These are phyloP conservation scores for Conistra vaccinii DNA, from an alignment of 2,888 invertebrate species.

Conservation along the genomic window DNA sequence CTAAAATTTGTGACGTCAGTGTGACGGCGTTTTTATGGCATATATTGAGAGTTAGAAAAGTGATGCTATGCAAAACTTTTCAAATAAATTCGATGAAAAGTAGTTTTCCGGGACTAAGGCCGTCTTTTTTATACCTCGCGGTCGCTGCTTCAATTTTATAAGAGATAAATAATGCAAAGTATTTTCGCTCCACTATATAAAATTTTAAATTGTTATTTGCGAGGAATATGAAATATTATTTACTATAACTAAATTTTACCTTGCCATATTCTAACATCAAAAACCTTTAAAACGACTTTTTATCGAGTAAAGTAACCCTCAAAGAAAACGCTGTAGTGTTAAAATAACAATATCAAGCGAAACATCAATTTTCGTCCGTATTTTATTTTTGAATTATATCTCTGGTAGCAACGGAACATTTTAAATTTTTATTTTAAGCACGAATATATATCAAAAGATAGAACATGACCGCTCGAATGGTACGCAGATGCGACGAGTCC, in stretches of 20 bases:
- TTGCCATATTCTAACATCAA: constrained; percentile 30
- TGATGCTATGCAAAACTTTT: constrained; percentile 13
- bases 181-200: constrained; percentile 19
- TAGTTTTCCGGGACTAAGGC: background rate
- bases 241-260: constrained; percentile 41
- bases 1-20: constrained; percentile 58
- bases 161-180: constrained; percentile 26
- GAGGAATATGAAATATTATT: constrained; percentile 29
- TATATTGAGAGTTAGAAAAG: constrained; percentile 35
- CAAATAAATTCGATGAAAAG: constrained; percentile 8
- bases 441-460: constrained; percentile 75
- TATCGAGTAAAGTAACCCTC: constrained; percentile 35
- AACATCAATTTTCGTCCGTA: constrained; percentile 56
- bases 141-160: constrained; percentile 20
- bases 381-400: constrained; percentile 64
- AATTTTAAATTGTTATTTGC: constrained; percentile 37
- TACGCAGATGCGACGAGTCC: constrained; percentile 83
- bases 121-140: constrained; percentile 3
- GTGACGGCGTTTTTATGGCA: constrained; percentile 34
- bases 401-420: constrained; percentile 60
- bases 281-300: constrained; percentile 40
- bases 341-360: constrained; percentile 54
- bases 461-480: constrained; percentile 79
- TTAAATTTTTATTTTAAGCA: constrained; percentile 67
- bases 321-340: constrained; percentile 44